phyloP scores from a whole-genome alignment of 1,140 invertebrate species.

The Calosoma granatense region DNA sequence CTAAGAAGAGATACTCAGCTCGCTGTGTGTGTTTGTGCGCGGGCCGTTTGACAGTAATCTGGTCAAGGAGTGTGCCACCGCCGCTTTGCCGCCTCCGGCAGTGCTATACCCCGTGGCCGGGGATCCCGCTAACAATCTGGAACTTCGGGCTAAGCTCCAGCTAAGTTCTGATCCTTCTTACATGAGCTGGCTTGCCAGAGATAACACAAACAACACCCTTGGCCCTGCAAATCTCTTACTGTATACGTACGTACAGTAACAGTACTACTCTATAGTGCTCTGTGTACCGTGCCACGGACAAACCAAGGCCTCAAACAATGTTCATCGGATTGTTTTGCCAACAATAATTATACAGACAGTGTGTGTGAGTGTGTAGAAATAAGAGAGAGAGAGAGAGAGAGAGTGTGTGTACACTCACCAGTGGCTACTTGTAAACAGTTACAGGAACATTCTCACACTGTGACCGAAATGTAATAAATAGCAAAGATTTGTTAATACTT shows the following conservation, averaged over 20 bases:
- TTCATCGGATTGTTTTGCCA: slow-evolving; percentile 2
- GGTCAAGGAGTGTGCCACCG: background rate
- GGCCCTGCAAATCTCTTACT: background rate
- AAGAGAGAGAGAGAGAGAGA: too few relatives aligned
- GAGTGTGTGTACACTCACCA: background rate
- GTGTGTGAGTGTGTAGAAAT: too few relatives aligned
- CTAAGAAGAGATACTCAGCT: too few relatives aligned
- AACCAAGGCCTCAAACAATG: background rate
- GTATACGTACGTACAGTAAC: too few relatives aligned
- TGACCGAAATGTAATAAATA: too few relatives aligned
- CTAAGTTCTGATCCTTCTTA: slow-evolving; percentile 8
- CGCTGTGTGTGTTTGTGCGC: background rate
- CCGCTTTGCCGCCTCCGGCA: too few relatives aligned
- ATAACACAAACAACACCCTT: slow-evolving; percentile 7
- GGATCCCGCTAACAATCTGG: slow-evolving; percentile 1
- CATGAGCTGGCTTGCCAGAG: slow-evolving; percentile 8
- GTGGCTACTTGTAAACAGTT: background rate
- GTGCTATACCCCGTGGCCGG: too few relatives aligned
- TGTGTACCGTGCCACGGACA: background rate
- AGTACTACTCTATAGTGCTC: background rate
- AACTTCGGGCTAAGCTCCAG: slow-evolving; percentile 7
- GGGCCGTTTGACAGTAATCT: slow-evolving; percentile 7
- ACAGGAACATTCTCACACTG: too few relatives aligned
- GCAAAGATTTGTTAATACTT: too few relatives aligned
- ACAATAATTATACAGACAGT: slow-evolving; percentile 6